Percentiles rank a stretch among this genome's conserved stretches.
Evolutionary conservation across 2,888 invertebrate species (phyloP).

Genomic region (Oligia fasciuncula): DNA sequence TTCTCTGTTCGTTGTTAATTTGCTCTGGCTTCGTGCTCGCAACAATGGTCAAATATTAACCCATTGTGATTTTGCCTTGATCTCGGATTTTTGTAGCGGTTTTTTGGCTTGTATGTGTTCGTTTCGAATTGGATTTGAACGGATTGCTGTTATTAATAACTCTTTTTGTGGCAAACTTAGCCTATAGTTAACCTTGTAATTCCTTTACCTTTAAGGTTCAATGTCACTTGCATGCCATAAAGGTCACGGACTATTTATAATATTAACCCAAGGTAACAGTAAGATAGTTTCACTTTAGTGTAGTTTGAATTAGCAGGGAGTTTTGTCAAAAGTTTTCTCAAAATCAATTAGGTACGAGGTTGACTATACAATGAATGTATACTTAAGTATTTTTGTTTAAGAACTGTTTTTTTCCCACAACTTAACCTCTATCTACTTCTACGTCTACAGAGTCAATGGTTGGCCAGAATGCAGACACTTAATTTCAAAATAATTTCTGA

Average conservation of each 20-base stretch:
- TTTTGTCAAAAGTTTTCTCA: not conserved
- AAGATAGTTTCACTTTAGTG: not conserved
- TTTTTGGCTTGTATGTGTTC: conserved; percentile 13
- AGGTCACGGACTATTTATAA: not conserved
- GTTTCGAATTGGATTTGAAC: not conserved
- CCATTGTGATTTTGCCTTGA: conserved; percentile 51
- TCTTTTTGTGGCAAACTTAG: not conserved
- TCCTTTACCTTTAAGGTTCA: not conserved
- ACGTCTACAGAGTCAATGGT: not conserved
- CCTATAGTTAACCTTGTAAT: not conserved
- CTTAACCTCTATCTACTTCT: not conserved
- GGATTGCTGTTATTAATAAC: not conserved
- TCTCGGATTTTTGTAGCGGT: conserved; percentile 24
- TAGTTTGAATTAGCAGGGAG: not conserved
- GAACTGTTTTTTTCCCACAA: not conserved
- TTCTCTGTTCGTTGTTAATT: conserved; percentile 82
- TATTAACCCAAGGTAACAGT: not conserved
- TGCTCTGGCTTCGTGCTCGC: conserved; percentile 68
- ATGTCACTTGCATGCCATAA: not conserved
- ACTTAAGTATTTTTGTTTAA: no score
- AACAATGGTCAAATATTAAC: conserved; percentile 60
- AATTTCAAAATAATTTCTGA: not conserved
- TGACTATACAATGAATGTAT: not conserved
- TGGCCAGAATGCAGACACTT: not conserved
- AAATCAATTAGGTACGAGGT: no score